Evolutionary conservation across 2,888 invertebrate genomes (phyloP).

Genomic region (Apodemia mormo): DNA sequence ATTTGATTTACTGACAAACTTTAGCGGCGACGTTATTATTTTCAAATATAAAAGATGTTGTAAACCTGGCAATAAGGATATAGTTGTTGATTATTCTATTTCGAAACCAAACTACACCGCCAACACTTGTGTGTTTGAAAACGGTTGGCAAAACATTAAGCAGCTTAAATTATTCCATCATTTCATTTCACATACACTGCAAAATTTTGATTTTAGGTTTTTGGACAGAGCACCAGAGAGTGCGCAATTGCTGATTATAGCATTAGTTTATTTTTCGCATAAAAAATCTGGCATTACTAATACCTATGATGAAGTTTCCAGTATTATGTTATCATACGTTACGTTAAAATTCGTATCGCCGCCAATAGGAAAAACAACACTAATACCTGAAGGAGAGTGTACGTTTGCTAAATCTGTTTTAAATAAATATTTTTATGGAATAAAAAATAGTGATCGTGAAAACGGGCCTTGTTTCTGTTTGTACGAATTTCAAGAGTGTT

Average conservation of each 20-base stretch:
- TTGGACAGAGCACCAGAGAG: slow-evolving; percentile 4
- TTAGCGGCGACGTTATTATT: slow-evolving; percentile 19
- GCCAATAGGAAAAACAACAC: slow-evolving; percentile 27
- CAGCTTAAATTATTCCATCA: slow-evolving; percentile 39
- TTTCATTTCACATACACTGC: slow-evolving; percentile 35
- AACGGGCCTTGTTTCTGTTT: slow-evolving; percentile 1
- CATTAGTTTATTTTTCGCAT: background rate
- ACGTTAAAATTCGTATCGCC: background rate
- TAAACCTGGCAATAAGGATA: background rate
- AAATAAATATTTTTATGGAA: background rate
- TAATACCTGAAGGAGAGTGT: background rate
- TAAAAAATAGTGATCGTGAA: background rate
- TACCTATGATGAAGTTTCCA: background rate
- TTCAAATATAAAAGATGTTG: background rate
- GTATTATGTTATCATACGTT: slow-evolving; percentile 5
- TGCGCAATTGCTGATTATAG: slow-evolving; percentile 4
- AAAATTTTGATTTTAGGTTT: background rate
- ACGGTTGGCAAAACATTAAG: slow-evolving; percentile 46
- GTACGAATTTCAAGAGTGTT: slow-evolving; percentile 2
- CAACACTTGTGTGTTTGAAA: slow-evolving; percentile 44
- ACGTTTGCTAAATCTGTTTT: background rate
- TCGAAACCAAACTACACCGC: slow-evolving; percentile 42
- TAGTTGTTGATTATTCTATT: slow-evolving; percentile 22
- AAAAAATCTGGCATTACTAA: background rate
- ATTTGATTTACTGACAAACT: slow-evolving; percentile 48